Base-by-base conservation (phyloP, 2,113 vertebrate species). In the Gallinago paraguaiae region DNA sequence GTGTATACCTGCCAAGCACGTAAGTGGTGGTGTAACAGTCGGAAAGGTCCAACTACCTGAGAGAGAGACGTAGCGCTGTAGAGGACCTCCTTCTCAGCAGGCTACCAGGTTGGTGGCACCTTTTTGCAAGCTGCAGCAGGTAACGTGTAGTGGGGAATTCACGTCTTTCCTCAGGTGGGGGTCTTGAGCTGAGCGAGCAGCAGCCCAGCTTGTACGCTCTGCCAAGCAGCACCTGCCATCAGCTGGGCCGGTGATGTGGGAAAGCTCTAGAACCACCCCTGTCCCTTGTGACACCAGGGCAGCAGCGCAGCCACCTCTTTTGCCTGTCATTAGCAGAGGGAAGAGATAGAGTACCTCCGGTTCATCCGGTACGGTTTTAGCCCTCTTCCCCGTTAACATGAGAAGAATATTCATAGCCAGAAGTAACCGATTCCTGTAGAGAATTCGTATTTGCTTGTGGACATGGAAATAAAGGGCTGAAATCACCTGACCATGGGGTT, bases 1-100 rank as follows among this genome's bases (percentile, higher is more conserved):
- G 14, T 35, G n/a, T 33, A 10, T 27, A 39, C 65, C 43, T 5
- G 2, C 54, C 23, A 53, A 37, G 39, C 1, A 0, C 5, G 6
- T 45, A 50, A 28, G 51, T 15, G 53, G 18, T 35, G 33, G 25
- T 13, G 27, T 30, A 16, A 27, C 2, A 41, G 13, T 17, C 31
- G 35, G 59, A 46, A 35, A 72, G 14, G 17, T 60, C 30, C 25
- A 27, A 23, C 20, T 59, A 41, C n/a, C 64, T 67, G 50, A 65
- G 51, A 18, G 43, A 53, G 43, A 53, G 45, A 9, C 45, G 45
- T 37, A 51, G 60, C 2, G 6, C 41, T 54, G 65, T 12, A 28
- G 39, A 71, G 43, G 31, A 25, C 37, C 50, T 57, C 19, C 56
- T 71, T 18, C 59, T 35, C 0, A 1, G 31, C 39, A 65, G 45